Evolutionary conservation across 2,797 vertebrate species (phyloP).

Genomic region (Sternotherus odoratus): DNA sequence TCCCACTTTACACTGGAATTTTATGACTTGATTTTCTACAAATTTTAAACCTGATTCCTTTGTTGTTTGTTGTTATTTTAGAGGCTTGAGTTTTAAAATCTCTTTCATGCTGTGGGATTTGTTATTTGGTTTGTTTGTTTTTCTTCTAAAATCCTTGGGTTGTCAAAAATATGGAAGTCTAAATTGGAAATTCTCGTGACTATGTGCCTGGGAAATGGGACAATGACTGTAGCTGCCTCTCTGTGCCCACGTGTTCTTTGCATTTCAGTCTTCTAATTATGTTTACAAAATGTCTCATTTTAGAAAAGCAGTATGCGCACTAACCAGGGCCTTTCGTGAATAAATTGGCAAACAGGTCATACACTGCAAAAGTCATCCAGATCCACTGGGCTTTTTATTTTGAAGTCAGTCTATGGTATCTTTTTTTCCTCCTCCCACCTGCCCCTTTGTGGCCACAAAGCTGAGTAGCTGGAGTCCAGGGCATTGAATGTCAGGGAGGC

Average conservation of each 20-base stretch:
- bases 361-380: conserved; percentile 89
- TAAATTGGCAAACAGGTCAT: conserved; percentile 94
- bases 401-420: conserved; percentile 84
- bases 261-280: conserved; percentile 92
- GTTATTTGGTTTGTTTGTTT: not conserved
- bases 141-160: conserved; percentile 6
- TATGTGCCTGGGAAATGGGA: conserved; percentile 50
- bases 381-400: conserved; percentile 89
- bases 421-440: conserved; percentile 68
- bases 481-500: conserved; percentile 91
- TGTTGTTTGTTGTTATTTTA: not conserved
- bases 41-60: conserved; percentile 36
- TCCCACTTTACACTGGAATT: conserved; percentile 35
- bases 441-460: conserved; percentile 81
- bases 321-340: conserved; percentile 85
- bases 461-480: conserved; percentile 88
- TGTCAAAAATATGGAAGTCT: conserved; percentile 52
- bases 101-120: not conserved
- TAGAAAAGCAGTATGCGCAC: conserved; percentile 83
- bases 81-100: conserved; percentile 1
- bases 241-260: conserved; percentile 75
- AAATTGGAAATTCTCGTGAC: conserved; percentile 38
- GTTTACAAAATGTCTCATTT: conserved; percentile 91
- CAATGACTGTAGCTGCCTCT: conserved; percentile 64
- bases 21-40: not conserved